Evolutionary conservation across 2,113 vertebrate species (phyloP).

Genomic region (Pardalotus punctatus): DNA sequence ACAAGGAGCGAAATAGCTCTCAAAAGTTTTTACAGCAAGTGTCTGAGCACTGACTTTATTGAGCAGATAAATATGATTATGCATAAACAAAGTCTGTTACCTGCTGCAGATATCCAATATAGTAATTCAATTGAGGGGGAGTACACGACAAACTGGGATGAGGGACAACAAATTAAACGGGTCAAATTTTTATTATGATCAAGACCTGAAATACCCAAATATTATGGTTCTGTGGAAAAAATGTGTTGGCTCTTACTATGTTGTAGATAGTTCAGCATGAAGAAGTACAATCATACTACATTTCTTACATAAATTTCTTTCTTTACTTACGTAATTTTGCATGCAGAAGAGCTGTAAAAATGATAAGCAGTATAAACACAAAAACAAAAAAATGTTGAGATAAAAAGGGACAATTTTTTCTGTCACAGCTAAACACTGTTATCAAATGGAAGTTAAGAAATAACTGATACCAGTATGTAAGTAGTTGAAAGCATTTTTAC

Average conservation of each 20-base stretch:
- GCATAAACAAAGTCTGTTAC: not conserved
- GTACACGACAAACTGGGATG: rapidly evolving
- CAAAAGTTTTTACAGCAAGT: not conserved
- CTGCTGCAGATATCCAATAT: not conserved
- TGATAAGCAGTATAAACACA: slow-evolving; percentile 2
- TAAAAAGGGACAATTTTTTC: slow-evolving; percentile 14
- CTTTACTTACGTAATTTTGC: not conserved
- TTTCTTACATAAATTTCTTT: slow-evolving; percentile 12
- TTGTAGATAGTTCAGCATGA: not conserved
- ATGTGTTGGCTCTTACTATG: not conserved
- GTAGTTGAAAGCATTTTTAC: slow-evolving; percentile 35
- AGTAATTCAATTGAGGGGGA: not conserved
- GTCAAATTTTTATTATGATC: not conserved
- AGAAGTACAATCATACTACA: not conserved
- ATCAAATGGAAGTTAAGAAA: slow-evolving; percentile 35
- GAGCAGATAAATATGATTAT: not conserved
- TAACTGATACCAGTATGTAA: not conserved
- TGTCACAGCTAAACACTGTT: slow-evolving; percentile 41
- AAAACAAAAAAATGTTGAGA: not conserved
- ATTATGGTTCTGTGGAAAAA: not conserved
- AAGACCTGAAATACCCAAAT: not conserved
- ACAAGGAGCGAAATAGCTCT: not conserved
- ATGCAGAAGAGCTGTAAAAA: slow-evolving; percentile 21
- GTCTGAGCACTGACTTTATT: not conserved
- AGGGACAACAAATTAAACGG: not conserved